Base-by-base conservation (phyloP, 1,140 invertebrate species). In the Bombus waltoni region DNA sequence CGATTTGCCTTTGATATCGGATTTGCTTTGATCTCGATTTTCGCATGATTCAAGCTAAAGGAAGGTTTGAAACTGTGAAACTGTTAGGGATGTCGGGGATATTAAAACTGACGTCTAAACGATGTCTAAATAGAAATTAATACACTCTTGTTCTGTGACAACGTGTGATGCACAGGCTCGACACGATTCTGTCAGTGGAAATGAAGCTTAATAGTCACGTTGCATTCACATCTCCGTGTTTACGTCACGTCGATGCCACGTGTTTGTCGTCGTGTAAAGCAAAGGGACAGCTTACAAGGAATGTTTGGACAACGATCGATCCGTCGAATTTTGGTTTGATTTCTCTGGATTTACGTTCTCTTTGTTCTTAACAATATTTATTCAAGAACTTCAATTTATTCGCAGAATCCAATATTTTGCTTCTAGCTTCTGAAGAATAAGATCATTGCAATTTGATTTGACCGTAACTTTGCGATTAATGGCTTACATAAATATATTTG, bases 151-250 rank as follows among this genome's bases (percentile, higher is more conserved):
- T 62, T 62, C 59, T 28, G 81, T 28, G 65, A 42, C 28, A 38
- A n/a, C 35, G 59, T 11, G 15, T 28, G 70, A 57, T 42, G 32
- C 32, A 53, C 70, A 1, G 38, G 22, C 28, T n/a, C 53, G 62
- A 70, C 74, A 83, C 74, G 62, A n/a, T 83, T 77, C 73, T 77
- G 81, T 83, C 81, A 77, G 35, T 40, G 44, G 35, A 44, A 70
- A 83, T 57, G 74, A 83, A 83, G 75, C 65, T 78, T 78, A 78
- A 78, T 83, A 53, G 75, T 57, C 40, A 22, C 32, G 38, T 3
- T 68, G 72, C 28, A 77, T 47, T 32, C 13, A 2, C 42, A 35
- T 53, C 72, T 18, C 15, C 38, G 47, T 44, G 72, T 62, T 65
- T 74, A 35, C 40, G 53, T 44, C 53, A 38, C 25, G 28, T 44